Evolutionary conservation across 2,797 vertebrate genomes (phyloP).

Genomic region (Amblyraja radiata): DNA sequence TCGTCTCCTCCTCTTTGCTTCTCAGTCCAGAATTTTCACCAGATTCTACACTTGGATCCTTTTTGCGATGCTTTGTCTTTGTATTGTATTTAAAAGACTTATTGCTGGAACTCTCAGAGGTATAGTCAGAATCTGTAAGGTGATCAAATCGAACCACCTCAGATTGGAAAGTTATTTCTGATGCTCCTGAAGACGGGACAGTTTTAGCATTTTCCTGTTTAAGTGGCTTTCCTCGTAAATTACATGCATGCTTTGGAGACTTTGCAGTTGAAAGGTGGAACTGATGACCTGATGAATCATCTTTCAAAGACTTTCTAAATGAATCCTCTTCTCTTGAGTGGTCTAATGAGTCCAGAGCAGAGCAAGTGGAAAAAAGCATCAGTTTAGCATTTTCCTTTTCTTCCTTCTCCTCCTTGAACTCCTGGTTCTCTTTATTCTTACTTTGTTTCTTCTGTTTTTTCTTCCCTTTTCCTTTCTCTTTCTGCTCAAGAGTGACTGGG

Average conservation of each 20-base stretch:
- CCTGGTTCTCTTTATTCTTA: slow-evolving; percentile 98
- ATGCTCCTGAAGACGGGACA: slow-evolving; percentile 71
- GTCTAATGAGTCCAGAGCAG: slow-evolving; percentile 71
- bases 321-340: slow-evolving; percentile 82
- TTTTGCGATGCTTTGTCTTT: slow-evolving; percentile 91
- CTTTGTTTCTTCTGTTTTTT: slow-evolving; percentile 90
- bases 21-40: slow-evolving; percentile 75
- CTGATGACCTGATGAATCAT: slow-evolving; percentile 87
- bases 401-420: slow-evolving; percentile 73
- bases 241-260: slow-evolving; percentile 85
- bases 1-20: slow-evolving; percentile 73
- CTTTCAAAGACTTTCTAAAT: slow-evolving; percentile 95
- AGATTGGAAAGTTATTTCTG: slow-evolving; percentile 68
- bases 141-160: slow-evolving; percentile 80
- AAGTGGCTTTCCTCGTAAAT: slow-evolving; percentile 73
- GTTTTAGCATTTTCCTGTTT: slow-evolving; percentile 91
- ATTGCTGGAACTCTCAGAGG: slow-evolving; percentile 83
- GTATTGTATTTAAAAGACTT: slow-evolving; percentile 94
- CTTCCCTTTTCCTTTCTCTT: slow-evolving; percentile 93
- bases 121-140: slow-evolving; percentile 77
- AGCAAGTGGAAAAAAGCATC: slow-evolving; percentile 64
- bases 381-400: slow-evolving; percentile 86
- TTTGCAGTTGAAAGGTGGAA: slow-evolving; percentile 88
- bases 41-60: slow-evolving; percentile 72
- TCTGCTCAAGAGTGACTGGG: slow-evolving; percentile 65